These are phyloP conservation scores for Morpho helenor DNA, from an alignment of 2,888 invertebrate species.

Conservation along the genomic window DNA sequence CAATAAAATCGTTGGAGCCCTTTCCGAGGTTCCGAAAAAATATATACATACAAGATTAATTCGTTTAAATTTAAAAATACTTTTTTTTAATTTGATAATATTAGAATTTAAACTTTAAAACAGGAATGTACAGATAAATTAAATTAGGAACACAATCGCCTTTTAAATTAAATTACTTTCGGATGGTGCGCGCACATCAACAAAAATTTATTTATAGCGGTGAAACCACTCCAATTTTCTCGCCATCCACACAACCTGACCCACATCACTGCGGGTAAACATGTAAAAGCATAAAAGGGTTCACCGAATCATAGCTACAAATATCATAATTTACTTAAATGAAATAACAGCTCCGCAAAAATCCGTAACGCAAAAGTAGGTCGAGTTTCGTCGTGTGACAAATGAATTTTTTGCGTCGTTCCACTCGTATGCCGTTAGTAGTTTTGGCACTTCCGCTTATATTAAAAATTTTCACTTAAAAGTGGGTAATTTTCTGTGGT, in stretches of 20 bases:
- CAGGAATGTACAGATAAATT: neutral
- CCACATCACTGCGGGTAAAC: conserved; percentile 9
- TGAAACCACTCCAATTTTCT: conserved; percentile 14
- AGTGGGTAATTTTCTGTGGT: conserved; percentile 3
- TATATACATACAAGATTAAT: too few species aligned
- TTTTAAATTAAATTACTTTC: neutral
- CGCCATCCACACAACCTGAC: conserved; percentile 8
- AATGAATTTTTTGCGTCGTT: conserved; percentile 47
- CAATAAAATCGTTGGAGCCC: too few species aligned
- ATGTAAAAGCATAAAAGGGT: conserved; percentile 6
- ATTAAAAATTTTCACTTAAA: conserved; percentile 10
- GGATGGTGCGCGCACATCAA: neutral
- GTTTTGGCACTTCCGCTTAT: conserved; percentile 11
- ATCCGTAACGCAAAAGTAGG: conserved; percentile 42
- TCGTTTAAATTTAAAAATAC: too few species aligned
- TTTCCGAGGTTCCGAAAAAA: too few species aligned
- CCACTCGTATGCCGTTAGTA: conserved; percentile 6
- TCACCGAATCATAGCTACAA: conserved; percentile 13
- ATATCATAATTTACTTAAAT: conserved; percentile 29
- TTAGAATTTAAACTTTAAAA: neutral
- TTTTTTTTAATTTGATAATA: too few species aligned
- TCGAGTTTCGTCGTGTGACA: conserved; percentile 47
- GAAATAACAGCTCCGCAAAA: conserved; percentile 27
- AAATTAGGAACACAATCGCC: neutral
- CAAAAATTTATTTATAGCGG: conserved; percentile 1